phyloP scores from a whole-genome alignment of 2,797 vertebrate species.

The Miichthys miiuy region DNA sequence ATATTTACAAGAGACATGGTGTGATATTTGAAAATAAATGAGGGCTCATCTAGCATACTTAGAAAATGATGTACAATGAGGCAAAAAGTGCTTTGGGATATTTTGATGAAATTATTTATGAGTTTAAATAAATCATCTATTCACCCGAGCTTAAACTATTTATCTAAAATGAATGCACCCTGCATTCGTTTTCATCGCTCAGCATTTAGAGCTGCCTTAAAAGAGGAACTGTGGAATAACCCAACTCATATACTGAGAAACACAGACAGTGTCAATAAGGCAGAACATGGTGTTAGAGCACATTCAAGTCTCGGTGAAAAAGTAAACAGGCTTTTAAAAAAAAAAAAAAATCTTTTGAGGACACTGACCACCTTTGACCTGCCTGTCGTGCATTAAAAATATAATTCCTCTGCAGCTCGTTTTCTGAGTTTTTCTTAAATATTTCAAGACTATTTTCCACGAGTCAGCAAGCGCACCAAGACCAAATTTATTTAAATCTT shows the following conservation, averaged over 20 bases:
- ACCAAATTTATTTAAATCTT: slow-evolving; percentile 33
- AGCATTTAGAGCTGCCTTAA: slow-evolving; percentile 79
- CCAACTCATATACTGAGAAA: slow-evolving; percentile 72
- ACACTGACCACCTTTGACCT: slow-evolving; percentile 82
- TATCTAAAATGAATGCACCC: slow-evolving; percentile 85
- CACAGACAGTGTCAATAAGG: slow-evolving; percentile 89
- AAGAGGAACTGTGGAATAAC: slow-evolving; percentile 79
- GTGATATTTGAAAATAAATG: slow-evolving; percentile 87
- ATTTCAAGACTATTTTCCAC: slow-evolving; percentile 81
- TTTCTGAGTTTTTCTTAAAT: slow-evolving; percentile 84
- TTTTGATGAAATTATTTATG: slow-evolving; percentile 89
- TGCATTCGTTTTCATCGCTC: slow-evolving; percentile 80
- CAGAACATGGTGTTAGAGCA: slow-evolving; percentile 87
- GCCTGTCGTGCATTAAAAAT: slow-evolving; percentile 82
- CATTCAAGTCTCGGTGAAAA: slow-evolving; percentile 86
- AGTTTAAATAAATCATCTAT: slow-evolving; percentile 87
- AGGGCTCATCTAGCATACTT: slow-evolving; percentile 82
- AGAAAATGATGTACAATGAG: slow-evolving; percentile 88
- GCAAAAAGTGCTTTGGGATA: slow-evolving; percentile 88
- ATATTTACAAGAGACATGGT: slow-evolving; percentile 88
- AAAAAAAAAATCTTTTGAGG: slow-evolving; percentile 50
- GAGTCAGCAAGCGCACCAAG: slow-evolving; percentile 78
- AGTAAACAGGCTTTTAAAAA: slow-evolving; percentile 81
- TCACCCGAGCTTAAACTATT: slow-evolving; percentile 82
- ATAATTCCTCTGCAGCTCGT: slow-evolving; percentile 84